Percentiles rank a stretch among this genome's conserved stretches.
phyloP scores from a whole-genome alignment of 1,140 invertebrate genomes.

The Drosophila bocqueti region DNA sequence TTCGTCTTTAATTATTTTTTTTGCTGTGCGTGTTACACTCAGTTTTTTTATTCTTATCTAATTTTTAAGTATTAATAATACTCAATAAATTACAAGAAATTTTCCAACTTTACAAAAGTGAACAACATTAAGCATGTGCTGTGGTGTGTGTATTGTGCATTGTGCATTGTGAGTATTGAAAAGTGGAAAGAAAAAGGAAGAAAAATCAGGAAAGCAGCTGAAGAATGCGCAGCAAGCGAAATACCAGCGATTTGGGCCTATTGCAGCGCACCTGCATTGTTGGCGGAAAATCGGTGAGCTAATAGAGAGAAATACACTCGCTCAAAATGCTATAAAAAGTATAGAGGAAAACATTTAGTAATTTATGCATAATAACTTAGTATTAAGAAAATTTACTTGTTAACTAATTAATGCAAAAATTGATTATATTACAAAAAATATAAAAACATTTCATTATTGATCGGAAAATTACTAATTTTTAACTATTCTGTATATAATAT shows the following conservation, averaged over 20 bases:
- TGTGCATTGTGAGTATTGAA: conserved; percentile 20
- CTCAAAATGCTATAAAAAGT: conserved; percentile 14
- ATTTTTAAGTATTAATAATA: conserved; percentile 14
- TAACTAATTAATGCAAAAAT: too few species aligned
- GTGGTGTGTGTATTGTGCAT: conserved; percentile 5
- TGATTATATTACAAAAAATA: background rate
- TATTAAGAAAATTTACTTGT: background rate
- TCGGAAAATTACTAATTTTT: background rate
- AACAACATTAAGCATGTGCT: conserved; percentile 10
- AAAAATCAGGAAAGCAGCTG: conserved; percentile 23
- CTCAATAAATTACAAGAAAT: conserved; percentile 16
- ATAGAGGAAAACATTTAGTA: conserved; percentile 3
- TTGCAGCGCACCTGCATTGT: conserved; percentile 67
- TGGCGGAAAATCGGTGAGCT: conserved; percentile 77
- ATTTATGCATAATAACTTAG: background rate
- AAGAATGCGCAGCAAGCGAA: conserved; percentile 77
- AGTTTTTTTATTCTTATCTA: conserved; percentile 6
- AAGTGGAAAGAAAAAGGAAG: conserved; percentile 19
- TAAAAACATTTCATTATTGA: background rate
- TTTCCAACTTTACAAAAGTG: conserved; percentile 10
- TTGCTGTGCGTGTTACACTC: conserved; percentile 22
- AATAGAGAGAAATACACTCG: conserved; percentile 27
- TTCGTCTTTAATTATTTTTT: background rate
- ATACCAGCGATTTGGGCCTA: conserved; percentile 73
- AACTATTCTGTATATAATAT: too few species aligned